phyloP scores from a whole-genome alignment of 2,797 vertebrate genomes.

The Cryptoblepharus egeriae region DNA sequence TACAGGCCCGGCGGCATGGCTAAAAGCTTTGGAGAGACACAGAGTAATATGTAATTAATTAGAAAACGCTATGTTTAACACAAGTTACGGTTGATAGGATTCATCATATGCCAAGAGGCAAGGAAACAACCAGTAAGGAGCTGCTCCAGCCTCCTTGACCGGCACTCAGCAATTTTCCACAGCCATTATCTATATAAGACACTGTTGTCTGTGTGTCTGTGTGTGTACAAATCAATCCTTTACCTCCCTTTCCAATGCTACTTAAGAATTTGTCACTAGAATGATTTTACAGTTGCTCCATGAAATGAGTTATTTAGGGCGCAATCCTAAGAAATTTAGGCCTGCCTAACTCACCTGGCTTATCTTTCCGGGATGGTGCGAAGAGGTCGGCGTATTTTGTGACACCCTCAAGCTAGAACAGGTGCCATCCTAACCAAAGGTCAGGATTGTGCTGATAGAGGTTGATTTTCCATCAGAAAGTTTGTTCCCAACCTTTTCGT shows the following conservation, averaged over 20 bases:
- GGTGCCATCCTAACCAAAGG: too few species aligned
- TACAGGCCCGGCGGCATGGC: slow-evolving; percentile 19
- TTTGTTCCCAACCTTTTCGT: background rate
- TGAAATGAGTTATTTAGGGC: background rate
- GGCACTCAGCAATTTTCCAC: slow-evolving; percentile 24
- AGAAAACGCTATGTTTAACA: slow-evolving; percentile 46
- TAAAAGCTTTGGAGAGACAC: slow-evolving; percentile 2
- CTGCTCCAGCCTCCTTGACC: slow-evolving; percentile 25
- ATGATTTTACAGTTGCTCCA: background rate
- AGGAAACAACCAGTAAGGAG: slow-evolving; percentile 12
- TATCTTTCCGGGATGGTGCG: too few species aligned
- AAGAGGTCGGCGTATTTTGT: too few species aligned
- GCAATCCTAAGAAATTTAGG: too few species aligned
- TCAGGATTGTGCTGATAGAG: too few species aligned
- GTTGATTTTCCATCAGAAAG: background rate
- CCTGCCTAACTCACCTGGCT: too few species aligned
- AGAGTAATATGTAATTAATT: slow-evolving; percentile 39
- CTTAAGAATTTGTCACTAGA: background rate
- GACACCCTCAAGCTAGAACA: too few species aligned
- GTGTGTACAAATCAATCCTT: background rate
- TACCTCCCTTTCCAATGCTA: background rate
- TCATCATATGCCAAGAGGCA: slow-evolving; percentile 42
- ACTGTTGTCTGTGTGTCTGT: background rate
- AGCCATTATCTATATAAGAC: slow-evolving; percentile 19
- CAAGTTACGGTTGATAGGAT: slow-evolving; percentile 39